phyloP scores from a whole-genome alignment of 1,140 invertebrate species.

The Aleiodes sp. region DNA sequence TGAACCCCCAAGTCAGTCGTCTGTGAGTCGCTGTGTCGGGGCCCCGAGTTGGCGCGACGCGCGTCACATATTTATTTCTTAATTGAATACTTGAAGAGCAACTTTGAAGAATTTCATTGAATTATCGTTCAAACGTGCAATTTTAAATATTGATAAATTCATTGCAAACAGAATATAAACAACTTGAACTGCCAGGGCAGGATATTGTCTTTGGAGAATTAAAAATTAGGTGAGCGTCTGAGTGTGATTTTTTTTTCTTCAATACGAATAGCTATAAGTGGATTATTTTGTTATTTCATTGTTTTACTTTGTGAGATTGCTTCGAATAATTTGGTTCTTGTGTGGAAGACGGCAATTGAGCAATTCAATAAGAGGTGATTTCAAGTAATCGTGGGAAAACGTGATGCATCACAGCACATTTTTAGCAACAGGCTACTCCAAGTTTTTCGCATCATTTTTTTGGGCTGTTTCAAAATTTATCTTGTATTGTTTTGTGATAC shows the following conservation, averaged over 20 bases:
- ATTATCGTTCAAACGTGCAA: background rate
- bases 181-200: too few species aligned
- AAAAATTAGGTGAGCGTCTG: conserved; percentile 5
- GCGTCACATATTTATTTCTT: conserved; percentile 36
- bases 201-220: background rate
- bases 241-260: conserved; percentile 1
- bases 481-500: too few species aligned
- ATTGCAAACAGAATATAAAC: background rate
- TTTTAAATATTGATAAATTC: background rate
- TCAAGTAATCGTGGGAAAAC: background rate
- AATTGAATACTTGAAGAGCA: too few species aligned
- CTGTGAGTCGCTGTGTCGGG: conserved; percentile 60
- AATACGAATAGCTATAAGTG: background rate
- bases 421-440: background rate
- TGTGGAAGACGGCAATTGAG: background rate
- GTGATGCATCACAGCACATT: background rate
- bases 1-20: conserved; percentile 35
- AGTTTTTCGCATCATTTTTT: background rate
- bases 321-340: background rate
- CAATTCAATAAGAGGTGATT: background rate
- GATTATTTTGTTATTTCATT: background rate
- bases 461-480: too few species aligned
- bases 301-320: background rate
- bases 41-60: conserved; percentile 53
- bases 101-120: background rate